phyloP scores from a whole-genome alignment of 2,113 vertebrate genomes.

The Phrynosoma platyrhinos region DNA sequence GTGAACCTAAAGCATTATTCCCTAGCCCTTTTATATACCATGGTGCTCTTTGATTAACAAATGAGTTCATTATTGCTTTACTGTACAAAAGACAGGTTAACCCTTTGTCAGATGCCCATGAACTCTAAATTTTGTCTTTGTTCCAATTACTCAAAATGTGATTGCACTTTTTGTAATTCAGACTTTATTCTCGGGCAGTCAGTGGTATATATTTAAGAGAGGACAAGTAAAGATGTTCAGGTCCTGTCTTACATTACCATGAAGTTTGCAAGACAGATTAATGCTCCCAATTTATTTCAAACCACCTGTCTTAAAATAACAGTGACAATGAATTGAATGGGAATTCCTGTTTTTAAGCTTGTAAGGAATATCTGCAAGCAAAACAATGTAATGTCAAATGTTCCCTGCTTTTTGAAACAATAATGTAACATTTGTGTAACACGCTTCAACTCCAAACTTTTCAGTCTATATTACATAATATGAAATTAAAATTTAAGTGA shows the following conservation, averaged over 20 bases:
- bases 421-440: not conserved
- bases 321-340: not conserved
- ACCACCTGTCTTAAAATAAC: not conserved
- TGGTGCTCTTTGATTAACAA: slow-evolving; percentile 66
- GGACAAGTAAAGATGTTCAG: slow-evolving; percentile 33
- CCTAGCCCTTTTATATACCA: slow-evolving; percentile 38
- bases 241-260: slow-evolving; percentile 44
- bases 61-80: slow-evolving; percentile 71
- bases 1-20: slow-evolving; percentile 41
- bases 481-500: not conserved
- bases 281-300: slow-evolving; percentile 38
- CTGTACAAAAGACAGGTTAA: slow-evolving; percentile 68
- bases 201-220: slow-evolving; percentile 66
- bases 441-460: slow-evolving; percentile 10
- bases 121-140: slow-evolving; percentile 66
- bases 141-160: slow-evolving; percentile 71
- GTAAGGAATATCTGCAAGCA: slow-evolving; percentile 1
- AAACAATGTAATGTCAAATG: not conserved
- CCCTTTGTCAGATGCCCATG: slow-evolving; percentile 68
- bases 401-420: slow-evolving; percentile 20
- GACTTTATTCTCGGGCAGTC: slow-evolving; percentile 58
- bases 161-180: slow-evolving; percentile 68
- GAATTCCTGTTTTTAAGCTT: not conserved
- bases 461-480: not conserved
- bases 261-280: slow-evolving; percentile 49